Base-by-base conservation (phyloP, 2,113 vertebrate genomes). In the Anarrhichthys ocellatus region DNA sequence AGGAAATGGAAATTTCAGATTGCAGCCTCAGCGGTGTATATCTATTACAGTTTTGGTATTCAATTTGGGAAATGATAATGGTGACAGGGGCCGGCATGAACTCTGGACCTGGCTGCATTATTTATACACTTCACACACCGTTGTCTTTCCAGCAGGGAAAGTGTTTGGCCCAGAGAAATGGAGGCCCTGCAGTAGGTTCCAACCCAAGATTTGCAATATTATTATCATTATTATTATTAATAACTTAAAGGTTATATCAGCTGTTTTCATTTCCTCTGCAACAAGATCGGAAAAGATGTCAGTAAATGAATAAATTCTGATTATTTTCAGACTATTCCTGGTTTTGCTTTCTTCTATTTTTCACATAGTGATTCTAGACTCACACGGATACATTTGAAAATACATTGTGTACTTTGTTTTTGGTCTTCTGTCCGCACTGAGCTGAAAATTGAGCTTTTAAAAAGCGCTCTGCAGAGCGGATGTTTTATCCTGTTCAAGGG, bases 1-100 rank as follows among this genome's bases (percentile, higher is more conserved):
- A 87, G 81, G 81, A 89, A 82, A 89, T 88, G 65, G 72, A 85
- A 52, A 78, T 80, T 64, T 34, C 15, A 72, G 58, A 88, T 83
- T 76, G 83, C 76, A 72, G 77, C 70, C 8, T 24, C 64, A 64
- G 46, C 27, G 13, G 54, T 42, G 40, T 40, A 42, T 61, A 79
- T 86, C 67, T 32, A 78, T 80, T 46, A 82, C 38, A 42, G 71
- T 74, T 73, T 71, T 73, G 46, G 64, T 62, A 64, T 87, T 85
- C n/a, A 78, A 81, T 83, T 85, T 78, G 56, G 24, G 81, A 66
- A 82, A 87, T 62, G 73, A 82, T 85, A 80, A 85, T 87, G 65
- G 70, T 62, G 74, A 78, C 48, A 76, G 82, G 27, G 54, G 52
- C 63, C 20, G 14, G 73, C 20, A 63, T 84, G 75, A 91, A 83